These are phyloP conservation scores for Euschistus heros DNA, from an alignment of 1,140 invertebrate genomes.

Conservation along the genomic window DNA sequence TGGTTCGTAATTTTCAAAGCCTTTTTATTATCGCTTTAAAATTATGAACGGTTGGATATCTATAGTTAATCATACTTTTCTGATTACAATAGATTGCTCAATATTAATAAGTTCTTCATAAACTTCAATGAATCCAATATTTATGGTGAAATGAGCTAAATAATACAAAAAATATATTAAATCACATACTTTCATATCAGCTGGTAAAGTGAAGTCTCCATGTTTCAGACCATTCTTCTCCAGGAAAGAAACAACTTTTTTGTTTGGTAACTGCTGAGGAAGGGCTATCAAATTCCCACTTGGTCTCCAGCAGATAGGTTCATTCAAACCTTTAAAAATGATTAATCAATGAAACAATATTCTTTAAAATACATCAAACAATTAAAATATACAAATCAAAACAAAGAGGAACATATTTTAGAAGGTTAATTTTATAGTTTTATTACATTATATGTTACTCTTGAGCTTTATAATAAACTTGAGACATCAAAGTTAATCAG, in stretches of 20 bases:
- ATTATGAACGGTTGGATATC: too few species aligned
- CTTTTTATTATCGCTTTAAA: too few species aligned
- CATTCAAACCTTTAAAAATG: slow-evolving; percentile 24
- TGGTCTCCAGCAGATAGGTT: slow-evolving; percentile 64
- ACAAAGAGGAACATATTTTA: background rate
- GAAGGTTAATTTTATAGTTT: background rate
- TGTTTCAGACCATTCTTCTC: slow-evolving; percentile 88
- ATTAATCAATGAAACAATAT: background rate
- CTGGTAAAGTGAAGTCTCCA: slow-evolving; percentile 64
- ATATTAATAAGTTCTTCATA: too few species aligned
- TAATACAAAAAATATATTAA: too few species aligned
- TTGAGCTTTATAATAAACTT: too few species aligned
- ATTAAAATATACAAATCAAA: background rate
- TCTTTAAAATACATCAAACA: background rate
- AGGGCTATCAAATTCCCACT: slow-evolving; percentile 66
- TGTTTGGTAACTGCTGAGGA: slow-evolving; percentile 50
- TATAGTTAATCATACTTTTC: too few species aligned
- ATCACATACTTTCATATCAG: slow-evolving; percentile 38
- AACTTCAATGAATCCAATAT: too few species aligned
- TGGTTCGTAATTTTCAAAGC: too few species aligned
- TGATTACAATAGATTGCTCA: too few species aligned
- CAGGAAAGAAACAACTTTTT: slow-evolving; percentile 70
- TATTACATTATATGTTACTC: too few species aligned
- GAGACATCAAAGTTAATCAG: too few species aligned
- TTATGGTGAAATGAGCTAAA: too few species aligned